Evolutionary conservation across 2,113 vertebrate species (phyloP), one percentile per base, ranked within the genome.

Genomic region (Chrysochloris asiatica): DNA sequence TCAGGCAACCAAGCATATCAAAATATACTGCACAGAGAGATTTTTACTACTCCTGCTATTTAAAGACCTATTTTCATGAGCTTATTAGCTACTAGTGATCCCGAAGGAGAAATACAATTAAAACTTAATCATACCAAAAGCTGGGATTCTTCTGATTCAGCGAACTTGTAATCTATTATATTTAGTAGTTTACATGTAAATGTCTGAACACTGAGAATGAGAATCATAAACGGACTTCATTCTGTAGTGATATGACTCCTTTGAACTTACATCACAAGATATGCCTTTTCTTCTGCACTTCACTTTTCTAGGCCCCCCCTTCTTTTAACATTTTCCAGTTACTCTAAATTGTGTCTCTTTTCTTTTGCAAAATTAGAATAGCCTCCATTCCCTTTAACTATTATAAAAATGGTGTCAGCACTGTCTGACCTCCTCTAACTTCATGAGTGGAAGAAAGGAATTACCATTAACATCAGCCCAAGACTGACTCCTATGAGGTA

Each of bases 61-160:
- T 98, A 97, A 98, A 98, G 97, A 97, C 97, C 96, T 97, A 92
- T 98, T 98, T 98, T 97, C 97, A 95, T 83, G 93, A 98, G 96
- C 97, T 97, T 98, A 98, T 98, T 98, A 98, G 94, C 96, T 98
- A 67, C 95, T 97, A 98, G 97, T 95, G 96, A 97, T 98, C 98
- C 98, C 98, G 17, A 96, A 97, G 98, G 98, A 98, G 96, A 98
- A 97, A 98, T 98, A 97, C 97, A 98, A 97, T 98, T 98, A 98
- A 98, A 98, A 98, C 97, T 97, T 98, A 98, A 98, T 98, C 98
- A 98, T 98, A 98, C 96, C 97, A 97, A 98, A 98, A 98, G 96
- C 96, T 93, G 94, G 94, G 95, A 96, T 98, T 98, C 97, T 97
- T 98, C 97, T 98, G 96, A 98, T 98, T 98, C 98, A 98, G 97